Evolutionary conservation across 1,140 invertebrate species (phyloP).

Genomic region (Neuroterus valhalla): DNA sequence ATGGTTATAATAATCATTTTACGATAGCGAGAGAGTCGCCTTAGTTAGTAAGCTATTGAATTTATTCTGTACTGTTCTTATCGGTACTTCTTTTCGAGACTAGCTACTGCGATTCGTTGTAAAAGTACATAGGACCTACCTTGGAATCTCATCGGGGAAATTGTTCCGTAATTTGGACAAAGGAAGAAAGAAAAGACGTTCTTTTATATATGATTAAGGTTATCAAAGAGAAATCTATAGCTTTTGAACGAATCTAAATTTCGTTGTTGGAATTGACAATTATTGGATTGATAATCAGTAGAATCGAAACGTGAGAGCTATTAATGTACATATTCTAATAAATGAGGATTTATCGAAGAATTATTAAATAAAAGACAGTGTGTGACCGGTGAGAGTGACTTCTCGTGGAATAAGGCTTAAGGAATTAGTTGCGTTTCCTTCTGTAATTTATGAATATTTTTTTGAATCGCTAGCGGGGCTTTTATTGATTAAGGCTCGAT

Average conservation of each 20-base stretch:
- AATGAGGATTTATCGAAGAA: conserved; percentile 3
- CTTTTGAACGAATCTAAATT: conserved; percentile 13
- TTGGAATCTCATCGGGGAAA: background rate
- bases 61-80: background rate
- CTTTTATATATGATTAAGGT: background rate
- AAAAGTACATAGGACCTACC: conserved; percentile 1
- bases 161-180: background rate
- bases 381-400: background rate
- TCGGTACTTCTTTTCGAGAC: conserved; percentile 18
- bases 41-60: conserved; percentile 22
- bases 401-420: conserved; percentile 6
- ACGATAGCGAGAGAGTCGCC: conserved; percentile 32
- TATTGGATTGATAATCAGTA: background rate
- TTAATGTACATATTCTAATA: conserved; percentile 6
- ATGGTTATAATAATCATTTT: conserved; percentile 48
- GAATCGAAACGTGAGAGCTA: background rate
- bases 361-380: conserved; percentile 13
- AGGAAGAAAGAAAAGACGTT: background rate
- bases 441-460: background rate
- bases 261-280: conserved; percentile 16
- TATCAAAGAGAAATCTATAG: background rate
- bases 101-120: conserved; percentile 18
- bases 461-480: conserved; percentile 6
- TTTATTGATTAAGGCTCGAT: conserved; percentile 7
- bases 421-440: conserved; percentile 2